These are phyloP conservation scores for Hydrotaea diabolus DNA, from an alignment of 2,888 invertebrate species.

Conservation along the genomic window DNA sequence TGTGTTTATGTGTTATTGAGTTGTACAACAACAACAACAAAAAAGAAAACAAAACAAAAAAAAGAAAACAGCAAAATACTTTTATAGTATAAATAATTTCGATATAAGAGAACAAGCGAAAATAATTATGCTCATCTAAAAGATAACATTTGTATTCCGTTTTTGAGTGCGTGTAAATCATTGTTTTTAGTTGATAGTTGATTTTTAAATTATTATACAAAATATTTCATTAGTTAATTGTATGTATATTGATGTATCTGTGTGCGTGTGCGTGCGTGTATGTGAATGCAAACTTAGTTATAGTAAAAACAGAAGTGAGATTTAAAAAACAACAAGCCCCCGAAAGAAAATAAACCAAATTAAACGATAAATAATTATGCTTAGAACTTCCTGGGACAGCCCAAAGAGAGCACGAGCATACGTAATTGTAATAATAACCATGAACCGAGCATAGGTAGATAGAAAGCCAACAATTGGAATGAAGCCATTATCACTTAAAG, in stretches of 20 bases:
- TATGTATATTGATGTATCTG: constrained; percentile 65
- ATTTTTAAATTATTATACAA: constrained; percentile 59
- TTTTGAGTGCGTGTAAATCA: constrained; percentile 47
- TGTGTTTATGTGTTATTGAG: constrained; percentile 21
- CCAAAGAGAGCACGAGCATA: constrained; percentile 37
- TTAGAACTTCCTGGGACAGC: constrained; percentile 37
- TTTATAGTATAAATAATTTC: constrained; percentile 44
- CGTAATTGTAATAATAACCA: not conserved
- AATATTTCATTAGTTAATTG: constrained; percentile 64
- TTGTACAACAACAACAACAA: constrained; percentile 60
- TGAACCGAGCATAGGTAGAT: constrained; percentile 54
- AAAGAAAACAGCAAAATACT: constrained; percentile 31
- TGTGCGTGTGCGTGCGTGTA: constrained; percentile 64
- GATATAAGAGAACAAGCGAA: constrained; percentile 40
- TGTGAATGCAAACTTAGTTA: constrained; percentile 55
- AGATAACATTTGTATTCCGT: constrained; percentile 41
- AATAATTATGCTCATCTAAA: constrained; percentile 55
- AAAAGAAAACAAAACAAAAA: not conserved
- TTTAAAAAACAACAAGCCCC: constrained; percentile 43
- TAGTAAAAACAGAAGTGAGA: constrained; percentile 42
- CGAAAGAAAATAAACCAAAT: constrained; percentile 47
- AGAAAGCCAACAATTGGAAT: constrained; percentile 46
- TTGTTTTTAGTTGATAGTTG: constrained; percentile 61
- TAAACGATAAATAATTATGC: constrained; percentile 40
- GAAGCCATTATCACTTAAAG: constrained; percentile 40